Evolutionary conservation across 2,113 vertebrate species (phyloP).

Genomic region (Syngnathus floridae): DNA sequence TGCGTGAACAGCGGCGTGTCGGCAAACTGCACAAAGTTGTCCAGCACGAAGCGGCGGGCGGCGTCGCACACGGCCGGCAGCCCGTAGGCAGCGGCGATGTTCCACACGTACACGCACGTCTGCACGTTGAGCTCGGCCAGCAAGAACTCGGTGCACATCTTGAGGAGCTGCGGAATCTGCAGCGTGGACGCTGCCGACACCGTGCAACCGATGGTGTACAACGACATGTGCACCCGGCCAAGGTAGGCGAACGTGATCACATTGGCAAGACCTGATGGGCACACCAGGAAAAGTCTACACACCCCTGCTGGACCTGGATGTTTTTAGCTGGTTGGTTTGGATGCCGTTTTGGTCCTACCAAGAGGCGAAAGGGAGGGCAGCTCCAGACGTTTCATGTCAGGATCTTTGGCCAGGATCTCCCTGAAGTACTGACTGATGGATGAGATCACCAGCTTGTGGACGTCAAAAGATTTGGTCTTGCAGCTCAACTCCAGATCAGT

Average conservation of each 20-base stretch:
- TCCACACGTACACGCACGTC: conserved; percentile 78
- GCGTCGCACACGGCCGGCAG: conserved; percentile 66
- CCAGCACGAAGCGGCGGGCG: conserved; percentile 70
- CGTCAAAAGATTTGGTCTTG: conserved; percentile 78
- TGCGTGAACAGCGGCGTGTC: conserved; percentile 75
- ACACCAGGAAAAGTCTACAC: too few relatives aligned
- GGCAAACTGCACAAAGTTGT: conserved; percentile 75
- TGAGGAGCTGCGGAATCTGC: conserved; percentile 73
- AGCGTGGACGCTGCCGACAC: conserved; percentile 70
- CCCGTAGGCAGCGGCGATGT: conserved; percentile 73
- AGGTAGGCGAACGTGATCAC: conserved; percentile 77
- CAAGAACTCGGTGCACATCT: conserved; percentile 79
- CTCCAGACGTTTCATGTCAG: conserved; percentile 71
- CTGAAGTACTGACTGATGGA: conserved; percentile 77
- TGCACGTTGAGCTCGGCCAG: conserved; percentile 73
- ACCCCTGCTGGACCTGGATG: background rate
- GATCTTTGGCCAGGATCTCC: conserved; percentile 74
- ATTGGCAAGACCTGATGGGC: conserved; percentile 67
- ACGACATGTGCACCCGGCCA: conserved; percentile 78
- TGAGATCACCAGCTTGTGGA: conserved; percentile 77
- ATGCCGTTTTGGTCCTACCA: conserved; percentile 40
- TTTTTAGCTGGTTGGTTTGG: background rate
- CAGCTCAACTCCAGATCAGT: conserved; percentile 77
- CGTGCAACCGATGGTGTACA: conserved; percentile 80
- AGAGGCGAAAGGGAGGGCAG: conserved; percentile 70